Percentiles rank a stretch among this genome's conserved stretches.
Evolutionary conservation across 2,113 vertebrate species (phyloP).

Genomic region (Cariama cristata): DNA sequence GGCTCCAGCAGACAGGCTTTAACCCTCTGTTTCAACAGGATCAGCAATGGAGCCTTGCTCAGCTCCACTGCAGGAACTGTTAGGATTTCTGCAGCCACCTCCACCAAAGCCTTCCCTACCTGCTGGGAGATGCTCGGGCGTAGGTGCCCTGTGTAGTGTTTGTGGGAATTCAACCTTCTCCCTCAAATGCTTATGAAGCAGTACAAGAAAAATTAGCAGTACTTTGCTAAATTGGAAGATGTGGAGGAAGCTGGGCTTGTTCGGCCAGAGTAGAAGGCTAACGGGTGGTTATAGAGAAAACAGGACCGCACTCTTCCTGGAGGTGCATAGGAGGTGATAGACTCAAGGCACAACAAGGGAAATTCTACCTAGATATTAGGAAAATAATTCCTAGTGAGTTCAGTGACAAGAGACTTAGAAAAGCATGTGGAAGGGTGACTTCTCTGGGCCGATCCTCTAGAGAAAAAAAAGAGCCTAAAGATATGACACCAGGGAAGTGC

Average conservation of each 20-base stretch:
- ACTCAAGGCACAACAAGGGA: background rate
- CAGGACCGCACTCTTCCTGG: fast-evolving
- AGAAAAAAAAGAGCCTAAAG: background rate
- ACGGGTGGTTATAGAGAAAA: background rate
- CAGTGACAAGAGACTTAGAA: background rate
- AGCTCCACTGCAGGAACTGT: background rate
- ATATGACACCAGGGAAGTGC: background rate
- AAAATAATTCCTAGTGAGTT: background rate
- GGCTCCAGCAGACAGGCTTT: background rate
- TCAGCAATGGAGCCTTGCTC: background rate
- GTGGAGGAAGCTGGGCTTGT: background rate
- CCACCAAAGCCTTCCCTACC: background rate
- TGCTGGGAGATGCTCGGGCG: fast-evolving
- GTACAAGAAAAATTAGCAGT: background rate
- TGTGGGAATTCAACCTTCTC: background rate
- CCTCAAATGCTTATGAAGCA: background rate
- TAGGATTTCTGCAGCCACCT: background rate
- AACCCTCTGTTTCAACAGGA: background rate
- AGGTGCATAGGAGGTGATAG: background rate
- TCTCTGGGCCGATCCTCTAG: background rate
- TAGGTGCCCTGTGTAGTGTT: fast-evolving
- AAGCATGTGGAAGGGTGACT: background rate
- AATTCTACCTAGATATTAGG: background rate
- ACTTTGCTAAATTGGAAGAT: background rate
- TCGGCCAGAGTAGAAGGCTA: background rate